Conservation (phyloP, 2,888 invertebrate species). For the Creontiades dilutus region DNA sequence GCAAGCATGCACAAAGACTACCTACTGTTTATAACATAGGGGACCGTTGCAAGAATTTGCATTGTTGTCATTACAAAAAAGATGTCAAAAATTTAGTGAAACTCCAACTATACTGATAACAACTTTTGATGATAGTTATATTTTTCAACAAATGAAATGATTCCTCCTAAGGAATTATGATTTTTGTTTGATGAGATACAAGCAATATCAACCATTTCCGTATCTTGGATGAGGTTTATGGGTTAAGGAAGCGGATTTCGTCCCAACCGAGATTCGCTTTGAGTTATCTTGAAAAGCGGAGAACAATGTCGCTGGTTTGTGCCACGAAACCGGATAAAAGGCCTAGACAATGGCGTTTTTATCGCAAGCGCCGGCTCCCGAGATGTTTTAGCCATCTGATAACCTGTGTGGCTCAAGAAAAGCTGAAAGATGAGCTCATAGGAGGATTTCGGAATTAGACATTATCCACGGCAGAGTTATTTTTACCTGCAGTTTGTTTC, state of each 20-base stretch:
- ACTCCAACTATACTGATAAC: too few species aligned
- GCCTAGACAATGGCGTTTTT: neutral
- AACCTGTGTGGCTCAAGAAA: neutral
- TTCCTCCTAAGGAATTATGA: too few species aligned
- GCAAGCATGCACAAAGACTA: too few species aligned
- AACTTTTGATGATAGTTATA: too few species aligned
- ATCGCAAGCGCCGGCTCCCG: conserved; percentile 15
- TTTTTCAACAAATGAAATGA: too few species aligned
- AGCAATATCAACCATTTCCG: neutral
- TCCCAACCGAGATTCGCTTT: neutral
- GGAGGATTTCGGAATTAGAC: neutral
- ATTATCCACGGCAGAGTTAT: too few species aligned
- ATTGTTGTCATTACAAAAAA: too few species aligned
- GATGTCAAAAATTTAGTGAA: too few species aligned
- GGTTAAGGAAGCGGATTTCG: neutral
- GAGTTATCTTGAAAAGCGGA: conserved; percentile 2
- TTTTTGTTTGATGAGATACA: neutral
- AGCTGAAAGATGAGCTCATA: conserved; percentile 10
- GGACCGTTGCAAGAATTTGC: too few species aligned
- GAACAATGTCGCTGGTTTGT: conserved; percentile 11
- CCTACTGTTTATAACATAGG: too few species aligned
- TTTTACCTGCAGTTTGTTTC: too few species aligned
- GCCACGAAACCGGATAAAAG: conserved; percentile 12
- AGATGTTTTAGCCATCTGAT: conserved; percentile 4
- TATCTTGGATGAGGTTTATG: neutral